Conservation (phyloP, 2,888 invertebrate genomes). For the Sicus ferrugineus region DNA sequence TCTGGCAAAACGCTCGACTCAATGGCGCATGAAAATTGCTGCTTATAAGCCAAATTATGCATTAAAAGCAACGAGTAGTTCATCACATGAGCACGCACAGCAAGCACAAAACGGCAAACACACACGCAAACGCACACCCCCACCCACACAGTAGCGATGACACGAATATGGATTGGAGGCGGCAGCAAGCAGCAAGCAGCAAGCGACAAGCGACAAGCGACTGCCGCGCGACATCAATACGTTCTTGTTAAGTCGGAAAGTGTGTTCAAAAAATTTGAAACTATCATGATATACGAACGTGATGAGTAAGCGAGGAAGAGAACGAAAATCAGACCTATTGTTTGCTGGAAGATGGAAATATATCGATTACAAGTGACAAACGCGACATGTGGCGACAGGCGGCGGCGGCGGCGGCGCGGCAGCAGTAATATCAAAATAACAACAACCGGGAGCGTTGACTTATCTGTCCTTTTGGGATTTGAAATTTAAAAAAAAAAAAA, state of each 20-base stretch:
- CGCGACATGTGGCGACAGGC: background rate
- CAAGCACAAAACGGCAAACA: background rate
- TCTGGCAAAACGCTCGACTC: conserved; percentile 2
- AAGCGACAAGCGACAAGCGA: background rate
- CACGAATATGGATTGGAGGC: background rate
- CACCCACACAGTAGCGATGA: too few species aligned
- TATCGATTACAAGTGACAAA: conserved; percentile 19
- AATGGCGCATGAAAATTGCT: conserved; percentile 28
- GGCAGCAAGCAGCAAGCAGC: background rate
- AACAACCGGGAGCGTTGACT: background rate
- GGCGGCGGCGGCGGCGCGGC: background rate
- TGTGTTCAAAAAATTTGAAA: background rate
- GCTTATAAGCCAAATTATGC: conserved; percentile 34
- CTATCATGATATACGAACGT: background rate
- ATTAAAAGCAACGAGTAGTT: conserved; percentile 32
- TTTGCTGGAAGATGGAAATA: conserved; percentile 2
- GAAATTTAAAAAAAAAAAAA: background rate
- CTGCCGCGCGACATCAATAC: background rate
- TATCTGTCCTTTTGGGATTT: background rate
- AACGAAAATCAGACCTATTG: conserved; percentile 1
- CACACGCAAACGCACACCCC: background rate
- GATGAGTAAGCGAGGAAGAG: background rate
- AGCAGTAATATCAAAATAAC: too few species aligned
- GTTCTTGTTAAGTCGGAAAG: too few species aligned
- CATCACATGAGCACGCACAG: conserved; percentile 13